Evolutionary conservation across 1,140 invertebrate genomes (phyloP).

Genomic region (Thrips palmi): DNA sequence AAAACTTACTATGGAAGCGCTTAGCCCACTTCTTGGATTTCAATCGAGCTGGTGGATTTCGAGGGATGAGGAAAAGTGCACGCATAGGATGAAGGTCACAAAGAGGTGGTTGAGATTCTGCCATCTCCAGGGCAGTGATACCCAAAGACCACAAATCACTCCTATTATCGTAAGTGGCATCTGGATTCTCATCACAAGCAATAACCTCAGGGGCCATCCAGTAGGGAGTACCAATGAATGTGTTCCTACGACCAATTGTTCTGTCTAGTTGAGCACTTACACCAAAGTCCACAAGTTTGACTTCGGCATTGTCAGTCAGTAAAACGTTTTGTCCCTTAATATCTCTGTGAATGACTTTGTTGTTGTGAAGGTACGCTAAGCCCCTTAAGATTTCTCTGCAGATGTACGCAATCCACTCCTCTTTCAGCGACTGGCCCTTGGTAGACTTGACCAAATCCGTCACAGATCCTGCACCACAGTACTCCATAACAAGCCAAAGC

Average conservation of each 20-base stretch:
- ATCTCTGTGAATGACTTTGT: slow-evolving; percentile 98
- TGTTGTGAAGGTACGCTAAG: slow-evolving; percentile 91
- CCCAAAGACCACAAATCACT: slow-evolving; percentile 95
- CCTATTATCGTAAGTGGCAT: slow-evolving; percentile 98
- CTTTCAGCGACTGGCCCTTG: slow-evolving; percentile 92
- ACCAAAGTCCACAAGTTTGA: slow-evolving; percentile 99
- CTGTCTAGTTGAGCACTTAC: slow-evolving; percentile 97
- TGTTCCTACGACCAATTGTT: slow-evolving; percentile 95
- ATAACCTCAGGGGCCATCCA: slow-evolving; percentile 98
- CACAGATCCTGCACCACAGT: slow-evolving; percentile 95
- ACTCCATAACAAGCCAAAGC: slow-evolving; percentile 99
- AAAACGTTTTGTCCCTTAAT: slow-evolving; percentile 99
- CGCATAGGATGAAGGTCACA: slow-evolving; percentile 99
- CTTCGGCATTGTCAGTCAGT: slow-evolving; percentile 97
- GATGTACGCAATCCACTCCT: slow-evolving; percentile 99
- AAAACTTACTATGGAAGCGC: slow-evolving; percentile 69
- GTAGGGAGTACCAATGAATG: slow-evolving; percentile 98
- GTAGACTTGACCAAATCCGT: slow-evolving; percentile 99
- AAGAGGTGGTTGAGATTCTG: slow-evolving; percentile 95
- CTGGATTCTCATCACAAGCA: slow-evolving; percentile 98
- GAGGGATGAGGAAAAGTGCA: slow-evolving; percentile 92
- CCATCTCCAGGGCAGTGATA: slow-evolving; percentile 99
- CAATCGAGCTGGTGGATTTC: slow-evolving; percentile 89
- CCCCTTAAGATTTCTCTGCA: slow-evolving; percentile 93
- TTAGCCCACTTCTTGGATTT: slow-evolving; percentile 98